These are phyloP conservation scores for Aramus guarauna DNA, from an alignment of 2,113 vertebrate genomes.

Conservation along the genomic window DNA sequence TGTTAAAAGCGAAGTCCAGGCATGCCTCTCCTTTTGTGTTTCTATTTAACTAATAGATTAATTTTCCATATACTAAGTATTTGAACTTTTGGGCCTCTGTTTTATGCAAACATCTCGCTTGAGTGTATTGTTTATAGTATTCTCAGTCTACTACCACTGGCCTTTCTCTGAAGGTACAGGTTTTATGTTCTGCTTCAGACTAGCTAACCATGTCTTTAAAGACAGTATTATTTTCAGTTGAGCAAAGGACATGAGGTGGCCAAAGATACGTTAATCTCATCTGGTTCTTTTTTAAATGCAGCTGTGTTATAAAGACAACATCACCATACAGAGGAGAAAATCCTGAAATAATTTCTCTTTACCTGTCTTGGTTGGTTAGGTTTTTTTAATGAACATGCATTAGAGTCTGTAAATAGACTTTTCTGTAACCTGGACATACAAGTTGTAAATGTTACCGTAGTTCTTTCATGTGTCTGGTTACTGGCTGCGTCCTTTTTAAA, in stretches of 20 bases:
- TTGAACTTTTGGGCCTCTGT: not conserved
- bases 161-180: not conserved
- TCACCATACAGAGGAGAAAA: not conserved
- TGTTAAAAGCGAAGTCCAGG: not conserved
- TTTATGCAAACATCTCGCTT: accelerated
- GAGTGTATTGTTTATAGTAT: not conserved
- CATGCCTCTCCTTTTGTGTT: accelerated
- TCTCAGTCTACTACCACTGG: accelerated
- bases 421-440: accelerated
- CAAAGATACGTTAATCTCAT: not conserved
- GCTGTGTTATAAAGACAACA: not conserved
- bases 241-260: not conserved
- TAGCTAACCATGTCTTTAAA: not conserved
- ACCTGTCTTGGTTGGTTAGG: not conserved
- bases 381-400: not conserved
- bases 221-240: not conserved
- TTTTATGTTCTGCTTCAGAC: not conserved
- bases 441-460: not conserved
- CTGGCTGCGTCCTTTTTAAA: accelerated
- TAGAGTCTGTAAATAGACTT: not conserved
- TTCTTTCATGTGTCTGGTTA: not conserved
- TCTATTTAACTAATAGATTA: not conserved
- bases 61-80: accelerated
- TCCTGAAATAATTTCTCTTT: not conserved
- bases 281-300: not conserved